These are phyloP conservation scores for Lucilia sericata DNA, from an alignment of 1,140 invertebrate species.

Conservation along the genomic window DNA sequence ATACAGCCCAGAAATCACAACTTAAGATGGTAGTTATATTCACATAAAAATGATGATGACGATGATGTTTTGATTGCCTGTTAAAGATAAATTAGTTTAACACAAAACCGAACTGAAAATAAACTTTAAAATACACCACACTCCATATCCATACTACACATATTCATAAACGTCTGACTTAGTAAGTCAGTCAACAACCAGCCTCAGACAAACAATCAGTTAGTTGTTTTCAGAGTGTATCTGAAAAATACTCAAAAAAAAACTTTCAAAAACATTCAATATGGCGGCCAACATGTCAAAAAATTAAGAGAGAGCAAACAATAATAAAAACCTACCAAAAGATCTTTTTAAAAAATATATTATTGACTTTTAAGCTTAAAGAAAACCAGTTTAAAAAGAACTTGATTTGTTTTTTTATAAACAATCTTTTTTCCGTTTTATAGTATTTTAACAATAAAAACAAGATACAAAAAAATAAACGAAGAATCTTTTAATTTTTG, in stretches of 20 bases:
- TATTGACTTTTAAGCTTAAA: constrained; percentile 27
- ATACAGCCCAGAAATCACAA: not conserved
- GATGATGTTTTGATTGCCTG: constrained; percentile 43
- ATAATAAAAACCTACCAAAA: not conserved
- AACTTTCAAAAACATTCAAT: constrained; percentile 61
- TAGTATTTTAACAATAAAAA: constrained; percentile 1
- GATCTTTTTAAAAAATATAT: constrained; percentile 12
- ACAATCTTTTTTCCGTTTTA: not conserved
- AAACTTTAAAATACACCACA: not conserved
- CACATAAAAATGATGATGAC: constrained; percentile 40
- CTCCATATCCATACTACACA: no score
- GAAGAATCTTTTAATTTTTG: constrained; percentile 45
- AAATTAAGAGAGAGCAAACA: constrained; percentile 40
- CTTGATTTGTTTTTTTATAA: constrained; percentile 35
- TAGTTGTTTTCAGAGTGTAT: not conserved
- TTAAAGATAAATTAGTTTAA: constrained; percentile 43
- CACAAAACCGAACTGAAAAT: constrained; percentile 1
- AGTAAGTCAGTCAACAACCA: constrained; percentile 1
- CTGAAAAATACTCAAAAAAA: constrained; percentile 8
- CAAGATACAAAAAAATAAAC: constrained; percentile 22
- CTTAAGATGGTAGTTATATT: constrained; percentile 38
- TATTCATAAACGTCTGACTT: not conserved
- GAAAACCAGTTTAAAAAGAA: constrained; percentile 27
- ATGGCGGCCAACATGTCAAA: constrained; percentile 58
- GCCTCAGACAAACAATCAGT: constrained; percentile 19